Evolutionary conservation across 2,797 vertebrate genomes (phyloP).

Genomic region (Rhynchotus rufescens): DNA sequence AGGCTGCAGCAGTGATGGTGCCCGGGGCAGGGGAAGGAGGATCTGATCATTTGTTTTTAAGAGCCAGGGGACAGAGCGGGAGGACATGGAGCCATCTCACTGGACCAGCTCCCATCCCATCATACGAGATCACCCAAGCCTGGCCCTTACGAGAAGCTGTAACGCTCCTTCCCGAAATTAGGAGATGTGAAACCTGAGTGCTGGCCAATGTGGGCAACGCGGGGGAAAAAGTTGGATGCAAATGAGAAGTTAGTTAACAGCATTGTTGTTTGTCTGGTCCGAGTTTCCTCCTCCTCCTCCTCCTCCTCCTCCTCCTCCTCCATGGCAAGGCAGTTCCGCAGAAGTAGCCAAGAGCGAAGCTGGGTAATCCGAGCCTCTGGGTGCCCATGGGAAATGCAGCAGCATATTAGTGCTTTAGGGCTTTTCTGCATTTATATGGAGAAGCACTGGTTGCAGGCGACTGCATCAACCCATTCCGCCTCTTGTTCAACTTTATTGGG

Average conservation of each 20-base stretch:
- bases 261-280: conserved; percentile 24
- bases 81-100: background rate
- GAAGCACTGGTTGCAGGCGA: conserved; percentile 9
- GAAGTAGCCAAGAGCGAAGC: conserved; percentile 6
- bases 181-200: conserved; percentile 32
- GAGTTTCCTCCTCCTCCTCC: conserved; percentile 9
- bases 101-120: too few relatives aligned
- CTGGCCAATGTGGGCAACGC: background rate
- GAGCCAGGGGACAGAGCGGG: background rate
- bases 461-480: conserved; percentile 34
- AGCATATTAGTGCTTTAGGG: background rate
- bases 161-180: conserved; percentile 55
- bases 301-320: background rate
- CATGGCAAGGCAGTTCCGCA: background rate
- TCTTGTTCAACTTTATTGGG: conserved; percentile 3
- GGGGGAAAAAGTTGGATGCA: background rate
- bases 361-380: background rate
- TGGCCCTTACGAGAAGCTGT: conserved; percentile 28
- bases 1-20: background rate
- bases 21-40: background rate
- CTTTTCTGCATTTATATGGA: conserved; percentile 17
- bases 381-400: background rate
- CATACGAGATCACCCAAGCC: background rate
- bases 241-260: conserved; percentile 45
- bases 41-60: too few relatives aligned